Base-by-base conservation (phyloP, 2,888 invertebrate genomes). In the Crematogaster levior region DNA sequence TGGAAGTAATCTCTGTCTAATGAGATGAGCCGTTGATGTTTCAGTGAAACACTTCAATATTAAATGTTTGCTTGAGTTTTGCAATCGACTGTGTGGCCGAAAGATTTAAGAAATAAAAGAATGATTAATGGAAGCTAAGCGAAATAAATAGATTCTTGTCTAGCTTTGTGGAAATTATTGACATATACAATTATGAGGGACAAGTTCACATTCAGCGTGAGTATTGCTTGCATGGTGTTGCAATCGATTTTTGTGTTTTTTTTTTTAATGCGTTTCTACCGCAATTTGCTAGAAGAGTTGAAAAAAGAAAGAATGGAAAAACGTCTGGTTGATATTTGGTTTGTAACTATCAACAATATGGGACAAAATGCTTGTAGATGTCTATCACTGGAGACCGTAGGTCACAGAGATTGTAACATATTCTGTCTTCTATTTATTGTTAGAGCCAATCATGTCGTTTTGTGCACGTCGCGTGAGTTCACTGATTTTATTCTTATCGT, bases 131-230 rank as follows among this genome's bases (percentile, higher is more conserved):
- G 12, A 34, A 48, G 4, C 21, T 46, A 34, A 46, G 48, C 34
- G 24, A 5, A 43, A 43, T 21, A 53, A 10, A 6, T 68, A 40
- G 18, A 53, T 66, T 40, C 7, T 21, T 18, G n/a, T 9, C 46
- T 21, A 24, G 18, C 18, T 21, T 58, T 21, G 34, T 21, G 30
- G 18, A 46, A 58, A 60, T 40, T 53, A 46, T 30, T n/a, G 56
- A 40, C 40, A n/a, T n/a, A n/a, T n/a, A n/a, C n/a, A 58, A 87
- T 53, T 79, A 93, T 93, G 93, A 86, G 92, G 74, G 91, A 93
- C 81, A 93, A 92, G 83, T 93, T 92, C 75, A 82, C 90, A 48
- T 92, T 91, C 60, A 81, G 84, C 75, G 93, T 93, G 85, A 93
- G 93, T 92, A 65, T 37, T 6, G 21, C n/a, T 43, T 66, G 12